Conservation (phyloP, 2,888 invertebrate genomes). For the Stenchaetothrips biformis region DNA sequence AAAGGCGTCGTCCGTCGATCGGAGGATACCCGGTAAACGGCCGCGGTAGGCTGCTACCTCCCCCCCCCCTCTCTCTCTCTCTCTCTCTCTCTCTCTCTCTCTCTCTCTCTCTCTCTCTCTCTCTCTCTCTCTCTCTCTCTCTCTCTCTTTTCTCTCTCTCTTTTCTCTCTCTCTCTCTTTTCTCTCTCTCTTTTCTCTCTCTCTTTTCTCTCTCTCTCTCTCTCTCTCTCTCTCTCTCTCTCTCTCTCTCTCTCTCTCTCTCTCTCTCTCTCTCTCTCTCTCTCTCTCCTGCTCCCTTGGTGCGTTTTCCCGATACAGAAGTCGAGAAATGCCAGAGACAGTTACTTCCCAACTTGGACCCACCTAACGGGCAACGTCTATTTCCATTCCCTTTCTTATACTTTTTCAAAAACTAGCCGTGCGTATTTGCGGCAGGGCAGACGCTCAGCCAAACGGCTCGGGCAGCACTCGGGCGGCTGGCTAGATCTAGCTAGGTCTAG, state of each 20-base stretch:
- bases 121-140: slow-evolving; percentile 28
- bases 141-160: slow-evolving; percentile 29
- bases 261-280: too few relatives aligned
- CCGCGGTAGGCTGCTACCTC: neutral
- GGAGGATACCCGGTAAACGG: too few relatives aligned
- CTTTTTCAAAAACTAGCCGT: neutral
- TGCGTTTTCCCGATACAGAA: too few relatives aligned
- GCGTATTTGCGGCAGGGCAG: neutral
- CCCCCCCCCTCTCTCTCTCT: neutral
- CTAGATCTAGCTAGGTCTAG: neutral
- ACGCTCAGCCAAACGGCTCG: too few relatives aligned
- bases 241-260: slow-evolving; percentile 8
- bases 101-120: slow-evolving; percentile 13
- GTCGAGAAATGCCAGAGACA: too few relatives aligned
- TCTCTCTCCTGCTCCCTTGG: too few relatives aligned
- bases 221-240: slow-evolving; percentile 18
- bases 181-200: too few relatives aligned
- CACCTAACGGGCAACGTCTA: too few relatives aligned
- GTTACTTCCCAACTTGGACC: too few relatives aligned
- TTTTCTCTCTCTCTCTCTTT: too few relatives aligned
- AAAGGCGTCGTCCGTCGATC: too few relatives aligned
- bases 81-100: neutral
- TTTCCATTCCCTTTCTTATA: slow-evolving; percentile 24
- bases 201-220: slow-evolving; percentile 27
- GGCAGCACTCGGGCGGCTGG: too few relatives aligned